A percentile compares a stretch with the other conserved stretches of the same genome.
Conservation (phyloP, 2,113 vertebrate genomes). For the Silurus glanis region DNA sequence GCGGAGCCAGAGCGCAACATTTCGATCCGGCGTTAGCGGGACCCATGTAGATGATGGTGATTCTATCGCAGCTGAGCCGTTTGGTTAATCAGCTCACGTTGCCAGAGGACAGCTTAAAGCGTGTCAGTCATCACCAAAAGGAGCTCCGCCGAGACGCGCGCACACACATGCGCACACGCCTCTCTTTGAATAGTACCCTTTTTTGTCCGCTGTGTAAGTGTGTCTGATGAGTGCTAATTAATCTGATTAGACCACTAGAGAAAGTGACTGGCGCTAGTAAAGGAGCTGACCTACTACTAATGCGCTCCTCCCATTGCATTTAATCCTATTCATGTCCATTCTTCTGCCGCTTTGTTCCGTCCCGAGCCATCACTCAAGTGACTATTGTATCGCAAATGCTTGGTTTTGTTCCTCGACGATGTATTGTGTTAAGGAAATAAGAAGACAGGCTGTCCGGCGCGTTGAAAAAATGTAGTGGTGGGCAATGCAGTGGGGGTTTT, state of each 20-base stretch:
- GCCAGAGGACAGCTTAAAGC: slow-evolving; percentile 38
- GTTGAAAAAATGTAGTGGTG: background rate
- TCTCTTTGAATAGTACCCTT: slow-evolving; percentile 53
- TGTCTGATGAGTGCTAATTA: slow-evolving; percentile 67
- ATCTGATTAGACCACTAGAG: slow-evolving; percentile 67
- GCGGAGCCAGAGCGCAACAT: background rate
- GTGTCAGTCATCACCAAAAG: slow-evolving; percentile 54
- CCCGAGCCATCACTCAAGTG: slow-evolving; percentile 56
- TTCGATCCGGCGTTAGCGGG: background rate
- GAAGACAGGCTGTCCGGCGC: slow-evolving; percentile 39
- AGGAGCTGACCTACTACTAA: slow-evolving; percentile 69
- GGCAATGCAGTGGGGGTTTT: background rate
- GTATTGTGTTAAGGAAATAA: slow-evolving; percentile 38
- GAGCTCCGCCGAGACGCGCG: slow-evolving; percentile 9
- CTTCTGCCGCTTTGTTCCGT: slow-evolving; percentile 60
- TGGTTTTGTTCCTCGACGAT: slow-evolving; percentile 32
- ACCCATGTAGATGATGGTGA: slow-evolving; percentile 51
- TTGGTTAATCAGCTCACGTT: slow-evolving; percentile 61
- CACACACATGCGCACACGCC: slow-evolving; percentile 44
- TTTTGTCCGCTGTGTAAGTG: slow-evolving; percentile 32
- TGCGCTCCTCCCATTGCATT: slow-evolving; percentile 66
- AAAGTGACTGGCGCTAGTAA: slow-evolving; percentile 65
- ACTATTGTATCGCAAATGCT: slow-evolving; percentile 38
- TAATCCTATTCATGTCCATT: slow-evolving; percentile 69
- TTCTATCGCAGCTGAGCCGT: slow-evolving; percentile 60